Evolutionary conservation across 2,888 invertebrate genomes (phyloP), one percentile per base, ranked within the genome.

Genomic region (Xylota sylvarum): DNA sequence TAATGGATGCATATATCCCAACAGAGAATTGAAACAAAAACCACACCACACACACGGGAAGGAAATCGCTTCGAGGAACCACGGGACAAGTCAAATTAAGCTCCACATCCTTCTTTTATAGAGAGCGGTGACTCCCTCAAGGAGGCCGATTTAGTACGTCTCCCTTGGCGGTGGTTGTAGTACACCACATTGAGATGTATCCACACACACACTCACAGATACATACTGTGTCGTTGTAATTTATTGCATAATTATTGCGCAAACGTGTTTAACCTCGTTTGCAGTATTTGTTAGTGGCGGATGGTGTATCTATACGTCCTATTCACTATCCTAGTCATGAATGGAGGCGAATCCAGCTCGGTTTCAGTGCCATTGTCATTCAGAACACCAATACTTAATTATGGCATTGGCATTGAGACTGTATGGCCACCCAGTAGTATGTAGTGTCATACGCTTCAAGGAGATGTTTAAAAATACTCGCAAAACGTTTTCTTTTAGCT

Each of bases 201-300:
- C 10, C 27, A 6, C 17, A 30, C 43, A 52, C 14, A 62, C 46
- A 70, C 55, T 70, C 64, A 56, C 27, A 23, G 4, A 3, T 55
- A 14, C 17, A 46, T 52, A 52, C 23, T 23, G 2, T 12, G 17
- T 30, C 14, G 35, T 17, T 85, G 67, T 78, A 86, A 86, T 86
- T 86, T 78, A 82, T 86, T 82, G 77, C 78, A 78, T 82, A 86
- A 78, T 86, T 86, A 86, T 81, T 72, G 65, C 70, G 23, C 65
- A 76, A 81, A 85, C 80, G 81, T 81, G 70, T 76, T 78, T 73
- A 83, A 78, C 83, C 72, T 74, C 79, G 48, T 23, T 48, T 60
- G 65, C 55, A 56, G 46, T 37, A 23, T 17, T n/a, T 50, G 58
- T n/a, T n/a, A n/a, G n/a, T n/a, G n/a, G n/a, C n/a, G n/a, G n/a